Conservation (phyloP, 2,113 vertebrate genomes). For the Chaetura pelagica region DNA sequence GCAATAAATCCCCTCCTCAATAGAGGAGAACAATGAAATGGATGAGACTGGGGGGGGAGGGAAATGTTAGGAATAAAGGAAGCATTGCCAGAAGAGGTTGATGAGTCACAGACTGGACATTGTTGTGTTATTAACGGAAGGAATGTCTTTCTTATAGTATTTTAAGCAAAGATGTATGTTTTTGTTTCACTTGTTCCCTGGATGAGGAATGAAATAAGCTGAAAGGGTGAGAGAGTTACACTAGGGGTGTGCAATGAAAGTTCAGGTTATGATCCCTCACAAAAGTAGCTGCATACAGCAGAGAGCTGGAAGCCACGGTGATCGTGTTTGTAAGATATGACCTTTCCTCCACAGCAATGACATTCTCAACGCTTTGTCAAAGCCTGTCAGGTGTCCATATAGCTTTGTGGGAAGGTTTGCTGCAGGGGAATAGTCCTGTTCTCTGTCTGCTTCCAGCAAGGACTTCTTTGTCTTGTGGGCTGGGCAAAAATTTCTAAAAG, state of each 20-base stretch:
- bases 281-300: background rate
- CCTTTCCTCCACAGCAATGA: background rate
- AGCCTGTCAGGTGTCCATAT: background rate
- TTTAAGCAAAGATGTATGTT: background rate
- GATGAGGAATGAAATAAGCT: fast-evolving
- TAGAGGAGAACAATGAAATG: background rate
- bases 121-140: background rate
- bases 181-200: background rate
- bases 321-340: background rate
- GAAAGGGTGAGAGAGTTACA: background rate
- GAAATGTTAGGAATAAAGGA: fast-evolving
- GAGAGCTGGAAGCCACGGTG: background rate
- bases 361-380: background rate
- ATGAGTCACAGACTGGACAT: background rate
- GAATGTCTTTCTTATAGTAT: background rate
- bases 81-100: background rate
- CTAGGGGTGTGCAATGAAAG: fast-evolving
- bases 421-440: background rate
- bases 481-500: background rate
- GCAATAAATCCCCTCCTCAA: background rate
- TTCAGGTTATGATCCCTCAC: background rate
- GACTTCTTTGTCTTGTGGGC: background rate
- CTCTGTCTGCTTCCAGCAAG: background rate
- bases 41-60: background rate
- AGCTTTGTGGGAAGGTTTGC: background rate